phyloP scores from a whole-genome alignment of 2,888 invertebrate species.

The Stramonita haemastoma region DNA sequence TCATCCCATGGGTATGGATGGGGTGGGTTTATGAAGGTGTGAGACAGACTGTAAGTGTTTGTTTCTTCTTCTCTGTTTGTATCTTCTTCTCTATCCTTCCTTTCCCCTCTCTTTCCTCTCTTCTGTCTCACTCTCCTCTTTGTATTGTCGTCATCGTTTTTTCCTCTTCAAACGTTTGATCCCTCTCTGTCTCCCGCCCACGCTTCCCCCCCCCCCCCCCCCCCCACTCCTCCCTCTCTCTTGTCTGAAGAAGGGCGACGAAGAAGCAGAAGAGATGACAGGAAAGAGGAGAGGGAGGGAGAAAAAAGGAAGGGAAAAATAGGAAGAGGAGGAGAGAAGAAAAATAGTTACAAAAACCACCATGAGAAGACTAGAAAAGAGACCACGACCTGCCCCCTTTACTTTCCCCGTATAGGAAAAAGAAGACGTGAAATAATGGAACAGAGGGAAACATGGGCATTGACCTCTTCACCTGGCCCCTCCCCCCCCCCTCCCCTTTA shows the following conservation, averaged over 20 bases:
- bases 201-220: no score
- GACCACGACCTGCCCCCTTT: background rate
- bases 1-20: no score
- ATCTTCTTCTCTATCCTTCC: no score
- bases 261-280: background rate
- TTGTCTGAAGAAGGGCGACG: background rate
- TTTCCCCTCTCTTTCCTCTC: no score
- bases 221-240: no score
- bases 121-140: no score
- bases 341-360: background rate
- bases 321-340: background rate
- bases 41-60: background rate
- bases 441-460: background rate
- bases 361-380: background rate
- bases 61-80: no score
- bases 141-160: no score
- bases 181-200: no score
- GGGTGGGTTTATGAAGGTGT: no score
- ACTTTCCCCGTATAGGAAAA: no score
- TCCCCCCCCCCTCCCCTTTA: background rate
- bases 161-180: no score
- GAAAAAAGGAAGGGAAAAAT: background rate
- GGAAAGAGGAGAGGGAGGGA: background rate
- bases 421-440: background rate
- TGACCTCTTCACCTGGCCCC: background rate